phyloP scores from a whole-genome alignment of 1,140 invertebrate species.

The Hycleus cichorii region DNA sequence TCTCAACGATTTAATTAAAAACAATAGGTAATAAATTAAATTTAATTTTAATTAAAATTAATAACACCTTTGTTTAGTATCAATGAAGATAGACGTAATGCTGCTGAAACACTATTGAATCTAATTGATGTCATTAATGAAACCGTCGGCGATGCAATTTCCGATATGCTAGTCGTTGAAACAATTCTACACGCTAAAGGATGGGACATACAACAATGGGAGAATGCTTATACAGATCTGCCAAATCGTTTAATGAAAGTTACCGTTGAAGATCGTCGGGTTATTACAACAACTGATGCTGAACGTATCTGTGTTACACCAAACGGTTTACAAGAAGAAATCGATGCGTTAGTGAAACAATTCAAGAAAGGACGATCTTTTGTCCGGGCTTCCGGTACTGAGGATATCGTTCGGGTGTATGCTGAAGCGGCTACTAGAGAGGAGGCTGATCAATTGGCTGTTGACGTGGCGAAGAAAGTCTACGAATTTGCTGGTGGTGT shows the following conservation, averaged over 20 bases:
- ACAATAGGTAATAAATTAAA: conserved; percentile 16
- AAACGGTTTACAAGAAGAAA: conserved; percentile 70
- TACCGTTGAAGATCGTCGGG: conserved; percentile 73
- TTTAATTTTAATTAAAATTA: not conserved
- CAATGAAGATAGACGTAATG: conserved; percentile 36
- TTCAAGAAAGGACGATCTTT: conserved; percentile 75
- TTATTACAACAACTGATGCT: conserved; percentile 79
- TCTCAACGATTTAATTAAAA: conserved; percentile 42
- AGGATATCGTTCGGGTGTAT: conserved; percentile 93
- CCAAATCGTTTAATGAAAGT: conserved; percentile 88
- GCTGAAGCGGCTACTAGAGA: conserved; percentile 80
- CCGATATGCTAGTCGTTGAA: conserved; percentile 92
- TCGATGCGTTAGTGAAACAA: conserved; percentile 63
- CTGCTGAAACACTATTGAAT: conserved; percentile 51
- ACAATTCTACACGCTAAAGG: conserved; percentile 74
- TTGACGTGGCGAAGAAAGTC: conserved; percentile 68
- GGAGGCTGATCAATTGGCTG: conserved; percentile 63
- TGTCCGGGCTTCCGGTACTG: conserved; percentile 94
- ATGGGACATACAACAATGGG: conserved; percentile 75
- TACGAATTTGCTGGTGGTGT: conserved; percentile 70
- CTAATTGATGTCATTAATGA: conserved; percentile 88
- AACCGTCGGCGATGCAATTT: conserved; percentile 94
- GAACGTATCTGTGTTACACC: conserved; percentile 74
- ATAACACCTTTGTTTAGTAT: conserved; percentile 31
- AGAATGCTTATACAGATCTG: conserved; percentile 71